These are phyloP conservation scores for Gnathonemus longibarbis DNA, from an alignment of 2,113 vertebrate genomes.

Conservation along the genomic window DNA sequence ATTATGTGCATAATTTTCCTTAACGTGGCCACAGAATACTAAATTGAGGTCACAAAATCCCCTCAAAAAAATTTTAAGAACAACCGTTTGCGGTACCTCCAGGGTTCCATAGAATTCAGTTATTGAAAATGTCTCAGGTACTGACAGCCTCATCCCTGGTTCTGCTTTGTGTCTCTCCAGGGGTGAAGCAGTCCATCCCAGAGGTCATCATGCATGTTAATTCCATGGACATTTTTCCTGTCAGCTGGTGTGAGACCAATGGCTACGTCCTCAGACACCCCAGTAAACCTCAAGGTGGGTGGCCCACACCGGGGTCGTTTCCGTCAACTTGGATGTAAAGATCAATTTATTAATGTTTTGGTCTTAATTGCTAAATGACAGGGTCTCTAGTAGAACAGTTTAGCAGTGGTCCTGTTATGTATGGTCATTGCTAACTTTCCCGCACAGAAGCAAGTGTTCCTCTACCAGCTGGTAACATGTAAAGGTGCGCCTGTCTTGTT, in stretches of 20 bases:
- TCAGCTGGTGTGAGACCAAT: slow-evolving; percentile 98
- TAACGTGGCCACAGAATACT: background rate
- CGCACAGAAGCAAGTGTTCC: background rate
- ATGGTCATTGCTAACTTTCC: background rate
- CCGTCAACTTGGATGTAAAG: background rate
- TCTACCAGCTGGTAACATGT: background rate
- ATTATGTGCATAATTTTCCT: background rate
- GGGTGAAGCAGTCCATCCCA: slow-evolving; percentile 79
- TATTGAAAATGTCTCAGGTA: background rate
- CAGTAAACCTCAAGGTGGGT: slow-evolving; percentile 59
- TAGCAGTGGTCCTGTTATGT: background rate
- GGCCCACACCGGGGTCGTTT: background rate
- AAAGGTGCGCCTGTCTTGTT: background rate
- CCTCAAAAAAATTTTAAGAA: background rate
- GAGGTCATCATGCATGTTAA: slow-evolving; percentile 87
- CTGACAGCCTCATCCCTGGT: background rate
- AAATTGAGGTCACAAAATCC: background rate
- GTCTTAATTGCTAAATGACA: background rate
- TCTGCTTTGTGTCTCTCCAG: slow-evolving; percentile 50
- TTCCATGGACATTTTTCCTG: slow-evolving; percentile 91
- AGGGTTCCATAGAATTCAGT: background rate
- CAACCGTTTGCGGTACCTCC: background rate
- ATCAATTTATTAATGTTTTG: background rate
- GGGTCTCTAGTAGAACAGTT: too few species aligned
- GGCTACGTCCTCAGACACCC: slow-evolving; percentile 84